These are phyloP conservation scores for Rhea americana DNA, from an alignment of 2,113 vertebrate species.

Conservation along the genomic window DNA sequence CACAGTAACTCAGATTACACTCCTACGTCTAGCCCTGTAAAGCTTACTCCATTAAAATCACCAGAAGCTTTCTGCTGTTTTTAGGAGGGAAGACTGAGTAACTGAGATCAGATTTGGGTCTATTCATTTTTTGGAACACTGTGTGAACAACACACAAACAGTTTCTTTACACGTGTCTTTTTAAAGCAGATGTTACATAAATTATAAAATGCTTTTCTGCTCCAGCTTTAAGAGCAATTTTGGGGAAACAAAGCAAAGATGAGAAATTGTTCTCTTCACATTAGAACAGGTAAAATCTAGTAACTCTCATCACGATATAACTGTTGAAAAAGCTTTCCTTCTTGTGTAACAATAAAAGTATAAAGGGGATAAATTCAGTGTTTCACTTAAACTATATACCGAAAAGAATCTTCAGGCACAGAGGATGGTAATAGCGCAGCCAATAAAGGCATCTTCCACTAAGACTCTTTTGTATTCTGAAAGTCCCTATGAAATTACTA, in stretches of 20 bases:
- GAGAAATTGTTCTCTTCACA: not conserved
- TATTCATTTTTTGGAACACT: not conserved
- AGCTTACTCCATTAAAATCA: not conserved
- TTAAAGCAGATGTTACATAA: not conserved
- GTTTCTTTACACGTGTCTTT: not conserved
- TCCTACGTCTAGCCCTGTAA: not conserved
- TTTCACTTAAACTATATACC: not conserved
- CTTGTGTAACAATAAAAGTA: not conserved
- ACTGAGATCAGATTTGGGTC: not conserved
- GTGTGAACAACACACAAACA: fast-evolving
- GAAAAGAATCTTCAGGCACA: not conserved
- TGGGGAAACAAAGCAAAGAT: not conserved
- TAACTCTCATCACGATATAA: not conserved
- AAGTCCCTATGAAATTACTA: not conserved
- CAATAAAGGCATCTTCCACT: not conserved
- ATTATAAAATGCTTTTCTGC: not conserved
- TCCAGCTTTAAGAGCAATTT: not conserved
- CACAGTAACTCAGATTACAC: not conserved
- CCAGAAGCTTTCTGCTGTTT: not conserved
- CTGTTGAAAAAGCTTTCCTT: not conserved
- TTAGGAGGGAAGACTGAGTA: not conserved
- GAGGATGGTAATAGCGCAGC: not conserved
- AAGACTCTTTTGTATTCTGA: not conserved
- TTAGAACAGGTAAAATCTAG: not conserved
- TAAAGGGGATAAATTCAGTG: not conserved